Percentiles rank a stretch among this genome's conserved stretches.
Evolutionary conservation across 2,797 vertebrate species (phyloP).

Genomic region (Galago senegalensis): DNA sequence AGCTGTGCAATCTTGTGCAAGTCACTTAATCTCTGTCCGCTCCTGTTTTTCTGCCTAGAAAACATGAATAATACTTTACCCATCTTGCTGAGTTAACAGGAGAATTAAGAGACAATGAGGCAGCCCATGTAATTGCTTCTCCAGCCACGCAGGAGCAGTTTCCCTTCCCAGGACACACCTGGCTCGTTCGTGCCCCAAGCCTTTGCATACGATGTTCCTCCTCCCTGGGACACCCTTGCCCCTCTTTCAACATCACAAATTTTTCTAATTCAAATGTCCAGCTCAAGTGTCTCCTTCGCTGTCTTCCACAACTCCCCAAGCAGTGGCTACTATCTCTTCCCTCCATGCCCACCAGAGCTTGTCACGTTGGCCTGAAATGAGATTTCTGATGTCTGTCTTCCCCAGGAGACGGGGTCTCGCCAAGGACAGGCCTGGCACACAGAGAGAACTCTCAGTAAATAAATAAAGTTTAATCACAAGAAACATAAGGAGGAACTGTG

Average conservation of each 20-base stretch:
- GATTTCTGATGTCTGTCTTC: neutral
- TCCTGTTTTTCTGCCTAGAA: neutral
- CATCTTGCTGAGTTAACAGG: neutral
- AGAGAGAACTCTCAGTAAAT: neutral
- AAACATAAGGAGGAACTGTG: neutral
- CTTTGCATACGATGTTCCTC: neutral
- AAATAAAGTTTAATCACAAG: neutral
- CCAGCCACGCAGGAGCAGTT: neutral
- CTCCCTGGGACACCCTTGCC: fast-evolving
- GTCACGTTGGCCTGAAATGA: neutral
- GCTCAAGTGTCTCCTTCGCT: neutral
- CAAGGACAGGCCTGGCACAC: neutral
- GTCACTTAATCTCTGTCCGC: neutral
- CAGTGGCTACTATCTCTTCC: neutral
- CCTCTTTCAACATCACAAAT: neutral
- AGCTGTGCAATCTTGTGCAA: neutral
- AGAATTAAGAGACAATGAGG: slow-evolving; percentile 24
- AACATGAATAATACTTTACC: neutral
- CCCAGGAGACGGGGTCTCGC: neutral
- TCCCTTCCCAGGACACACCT: neutral
- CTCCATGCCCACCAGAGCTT: neutral
- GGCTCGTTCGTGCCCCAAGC: neutral
- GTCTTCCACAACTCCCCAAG: neutral
- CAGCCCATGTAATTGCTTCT: neutral
- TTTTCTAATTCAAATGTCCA: neutral